Conservation (phyloP, 2,113 vertebrate genomes). For the Eubucco bourcierii region DNA sequence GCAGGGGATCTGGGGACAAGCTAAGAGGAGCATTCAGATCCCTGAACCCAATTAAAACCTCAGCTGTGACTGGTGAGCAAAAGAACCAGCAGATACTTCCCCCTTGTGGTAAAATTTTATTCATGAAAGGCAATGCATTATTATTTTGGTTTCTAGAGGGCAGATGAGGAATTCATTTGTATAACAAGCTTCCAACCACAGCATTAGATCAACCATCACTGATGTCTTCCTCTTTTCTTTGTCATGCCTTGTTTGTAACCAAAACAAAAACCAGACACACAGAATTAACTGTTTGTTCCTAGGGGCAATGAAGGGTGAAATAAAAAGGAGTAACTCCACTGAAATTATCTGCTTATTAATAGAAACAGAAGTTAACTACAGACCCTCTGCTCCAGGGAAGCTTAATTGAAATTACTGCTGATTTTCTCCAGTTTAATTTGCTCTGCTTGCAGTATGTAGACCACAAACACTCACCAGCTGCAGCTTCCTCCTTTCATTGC, state of each 20-base stretch:
- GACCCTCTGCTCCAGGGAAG: background rate
- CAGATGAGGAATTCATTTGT: background rate
- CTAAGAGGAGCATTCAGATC: background rate
- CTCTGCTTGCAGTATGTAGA: background rate
- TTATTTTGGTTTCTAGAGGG: background rate
- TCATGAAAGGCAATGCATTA: background rate
- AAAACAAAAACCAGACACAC: background rate
- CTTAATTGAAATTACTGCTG: background rate
- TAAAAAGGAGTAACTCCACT: background rate
- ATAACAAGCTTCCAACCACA: background rate
- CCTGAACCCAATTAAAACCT: background rate
- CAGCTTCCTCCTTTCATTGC: background rate
- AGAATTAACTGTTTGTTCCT: background rate
- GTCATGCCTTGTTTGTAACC: background rate
- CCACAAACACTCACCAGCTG: background rate
- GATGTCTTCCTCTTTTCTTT: background rate
- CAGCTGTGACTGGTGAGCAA: background rate
- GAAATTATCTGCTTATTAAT: background rate
- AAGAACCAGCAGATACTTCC: background rate
- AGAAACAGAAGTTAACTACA: background rate
- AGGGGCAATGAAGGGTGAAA: background rate
- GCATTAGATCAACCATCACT: background rate
- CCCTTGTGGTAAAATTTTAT: slow-evolving; percentile 4
- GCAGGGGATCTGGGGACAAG: background rate
- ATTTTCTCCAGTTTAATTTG: background rate